Conservation (phyloP, 2,888 invertebrate genomes). For the Tinea semifulvella region DNA sequence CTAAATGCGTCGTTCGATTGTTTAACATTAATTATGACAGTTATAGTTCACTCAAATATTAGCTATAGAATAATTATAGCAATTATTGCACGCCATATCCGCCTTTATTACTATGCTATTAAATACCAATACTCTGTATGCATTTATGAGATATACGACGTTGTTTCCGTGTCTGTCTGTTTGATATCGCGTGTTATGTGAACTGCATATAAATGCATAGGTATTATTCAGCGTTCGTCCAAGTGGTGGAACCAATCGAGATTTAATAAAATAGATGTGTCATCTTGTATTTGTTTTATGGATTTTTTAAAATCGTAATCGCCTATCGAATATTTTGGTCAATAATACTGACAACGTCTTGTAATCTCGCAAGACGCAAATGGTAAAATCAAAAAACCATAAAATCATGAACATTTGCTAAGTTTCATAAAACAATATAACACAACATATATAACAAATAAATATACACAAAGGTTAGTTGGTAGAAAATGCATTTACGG, state of each 20-base stretch:
- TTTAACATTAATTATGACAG: slow-evolving; percentile 12
- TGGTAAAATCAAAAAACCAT: too few species aligned
- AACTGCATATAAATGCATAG: slow-evolving; percentile 18
- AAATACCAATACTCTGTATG: background rate
- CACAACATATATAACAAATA: too few species aligned
- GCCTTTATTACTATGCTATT: background rate
- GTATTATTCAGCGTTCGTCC: slow-evolving; percentile 3
- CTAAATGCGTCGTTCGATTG: slow-evolving; percentile 4
- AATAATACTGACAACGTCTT: too few species aligned
- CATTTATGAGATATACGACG: slow-evolving; percentile 3
- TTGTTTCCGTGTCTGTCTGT: background rate
- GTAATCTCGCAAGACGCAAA: too few species aligned
- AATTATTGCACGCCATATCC: background rate
- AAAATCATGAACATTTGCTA: too few species aligned
- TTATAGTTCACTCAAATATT: slow-evolving; percentile 13
- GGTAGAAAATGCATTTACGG: too few species aligned
- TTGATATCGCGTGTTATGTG: slow-evolving; percentile 14
- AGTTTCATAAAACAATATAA: too few species aligned
- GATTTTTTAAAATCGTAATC: too few species aligned
- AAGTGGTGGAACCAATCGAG: background rate
- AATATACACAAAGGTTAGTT: too few species aligned
- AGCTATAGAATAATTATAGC: background rate
- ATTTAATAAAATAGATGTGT: too few species aligned
- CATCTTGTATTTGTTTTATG: too few species aligned
- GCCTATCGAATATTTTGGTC: too few species aligned